phyloP scores from a whole-genome alignment of 2,797 vertebrate genomes.

The Zalophus californianus region DNA sequence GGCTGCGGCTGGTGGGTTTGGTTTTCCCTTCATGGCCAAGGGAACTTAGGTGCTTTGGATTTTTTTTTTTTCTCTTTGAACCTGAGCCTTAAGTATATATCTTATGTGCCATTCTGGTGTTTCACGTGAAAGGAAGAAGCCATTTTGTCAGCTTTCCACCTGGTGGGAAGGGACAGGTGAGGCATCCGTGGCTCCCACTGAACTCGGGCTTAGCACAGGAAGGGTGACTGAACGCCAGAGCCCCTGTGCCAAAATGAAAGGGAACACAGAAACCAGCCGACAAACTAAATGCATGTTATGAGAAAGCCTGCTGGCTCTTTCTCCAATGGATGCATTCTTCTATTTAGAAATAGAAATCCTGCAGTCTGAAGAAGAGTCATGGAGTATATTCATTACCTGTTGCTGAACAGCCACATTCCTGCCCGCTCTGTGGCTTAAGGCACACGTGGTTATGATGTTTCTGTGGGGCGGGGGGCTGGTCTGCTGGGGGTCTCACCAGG shows the following conservation, averaged over 20 bases:
- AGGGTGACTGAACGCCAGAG: neutral
- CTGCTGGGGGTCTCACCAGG: neutral
- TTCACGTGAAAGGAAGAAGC: neutral
- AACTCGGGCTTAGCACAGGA: neutral
- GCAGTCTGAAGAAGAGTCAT: neutral
- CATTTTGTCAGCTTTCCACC: too few species aligned
- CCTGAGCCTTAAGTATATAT: neutral
- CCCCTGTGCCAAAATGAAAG: neutral
- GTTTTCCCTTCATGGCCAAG: neutral
- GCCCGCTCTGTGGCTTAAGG: neutral
- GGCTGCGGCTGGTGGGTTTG: neutral
- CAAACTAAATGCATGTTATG: neutral
- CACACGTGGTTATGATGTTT: neutral
- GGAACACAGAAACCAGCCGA: neutral
- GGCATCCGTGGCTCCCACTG: neutral
- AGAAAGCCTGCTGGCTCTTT: neutral
- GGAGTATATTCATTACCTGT: neutral
- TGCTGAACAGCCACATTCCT: too few species aligned
- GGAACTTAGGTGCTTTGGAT: neutral
- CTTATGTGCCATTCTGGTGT: too few species aligned
- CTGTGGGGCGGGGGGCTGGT: neutral
- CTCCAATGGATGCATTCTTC: neutral
- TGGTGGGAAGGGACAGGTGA: neutral
- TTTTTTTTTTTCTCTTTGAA: neutral
- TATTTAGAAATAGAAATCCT: neutral